These are phyloP conservation scores for Peromyscus nudipes DNA, from an alignment of 2,797 vertebrate genomes.

Conservation along the genomic window DNA sequence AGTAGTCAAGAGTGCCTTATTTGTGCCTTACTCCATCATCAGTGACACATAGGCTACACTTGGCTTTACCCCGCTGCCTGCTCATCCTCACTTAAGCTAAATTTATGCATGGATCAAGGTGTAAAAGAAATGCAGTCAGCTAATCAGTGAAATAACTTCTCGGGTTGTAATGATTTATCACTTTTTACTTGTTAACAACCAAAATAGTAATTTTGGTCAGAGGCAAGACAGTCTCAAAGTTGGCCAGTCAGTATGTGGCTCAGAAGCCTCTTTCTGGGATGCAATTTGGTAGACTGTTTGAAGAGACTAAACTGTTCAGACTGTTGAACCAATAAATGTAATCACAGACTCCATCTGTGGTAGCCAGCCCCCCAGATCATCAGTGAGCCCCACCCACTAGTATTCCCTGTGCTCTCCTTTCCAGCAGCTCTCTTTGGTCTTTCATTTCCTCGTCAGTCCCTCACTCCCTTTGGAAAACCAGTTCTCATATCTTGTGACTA, in stretches of 20 bases:
- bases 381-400: not conserved
- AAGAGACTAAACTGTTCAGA: conserved; percentile 34
- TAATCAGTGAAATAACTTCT: not conserved
- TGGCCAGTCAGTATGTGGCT: not conserved
- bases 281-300: conserved; percentile 2
- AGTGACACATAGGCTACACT: not conserved
- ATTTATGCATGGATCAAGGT: not conserved
- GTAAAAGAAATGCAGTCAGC: not conserved
- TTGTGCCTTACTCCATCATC: not conserved
- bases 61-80: not conserved
- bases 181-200: conserved; percentile 18
- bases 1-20: not conserved
- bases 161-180: not conserved
- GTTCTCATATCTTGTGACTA: not conserved
- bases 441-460: not conserved
- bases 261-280: conserved; percentile 29
- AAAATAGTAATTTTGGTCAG: not conserved
- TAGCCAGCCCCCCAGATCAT: not conserved
- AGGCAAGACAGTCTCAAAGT: not conserved
- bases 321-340: not conserved
- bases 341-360: not conserved
- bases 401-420: not conserved
- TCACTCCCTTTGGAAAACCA: not conserved
- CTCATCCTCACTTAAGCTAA: not conserved
- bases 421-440: not conserved